phyloP scores from a whole-genome alignment of 2,113 vertebrate genomes.

The Syngnathus typhle region DNA sequence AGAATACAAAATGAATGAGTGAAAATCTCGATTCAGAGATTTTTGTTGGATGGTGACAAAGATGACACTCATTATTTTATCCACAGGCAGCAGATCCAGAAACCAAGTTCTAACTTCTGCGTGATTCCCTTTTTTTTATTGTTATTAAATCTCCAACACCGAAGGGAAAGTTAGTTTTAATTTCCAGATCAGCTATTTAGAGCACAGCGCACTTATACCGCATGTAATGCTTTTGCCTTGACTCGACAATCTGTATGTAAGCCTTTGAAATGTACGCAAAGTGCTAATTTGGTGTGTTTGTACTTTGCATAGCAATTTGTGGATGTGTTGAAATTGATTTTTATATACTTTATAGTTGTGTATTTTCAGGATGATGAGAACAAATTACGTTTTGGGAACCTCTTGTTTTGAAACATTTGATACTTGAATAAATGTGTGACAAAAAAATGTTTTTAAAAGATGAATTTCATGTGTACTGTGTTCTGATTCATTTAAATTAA shows the following conservation, averaged over 20 bases:
- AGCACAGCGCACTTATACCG: not conserved
- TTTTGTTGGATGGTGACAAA: not conserved
- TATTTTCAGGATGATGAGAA: constrained; percentile 20
- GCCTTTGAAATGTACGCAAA: constrained; percentile 16
- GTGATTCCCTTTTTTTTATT: not conserved
- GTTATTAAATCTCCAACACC: not conserved
- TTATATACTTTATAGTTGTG: constrained; percentile 21
- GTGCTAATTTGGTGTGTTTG: constrained; percentile 34
- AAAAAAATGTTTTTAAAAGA: too few species aligned
- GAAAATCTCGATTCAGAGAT: too few species aligned
- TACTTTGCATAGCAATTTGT: constrained; percentile 47
- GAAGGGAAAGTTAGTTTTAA: not conserved
- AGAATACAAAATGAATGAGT: too few species aligned
- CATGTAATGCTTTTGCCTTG: constrained; percentile 8
- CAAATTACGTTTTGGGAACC: not conserved
- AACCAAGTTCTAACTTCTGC: constrained; percentile 51
- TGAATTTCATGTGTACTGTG: too few species aligned
- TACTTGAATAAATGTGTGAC: too few species aligned
- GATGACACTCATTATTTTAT: constrained; percentile 6
- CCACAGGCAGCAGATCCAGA: constrained; percentile 47
- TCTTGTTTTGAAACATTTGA: not conserved
- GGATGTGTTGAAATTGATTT: constrained; percentile 8
- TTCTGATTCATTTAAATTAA: too few species aligned
- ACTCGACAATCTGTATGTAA: not conserved
- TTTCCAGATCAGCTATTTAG: not conserved